These are phyloP conservation scores for Aleiodes leptofemur DNA, from an alignment of 2,888 invertebrate species.

Conservation along the genomic window DNA sequence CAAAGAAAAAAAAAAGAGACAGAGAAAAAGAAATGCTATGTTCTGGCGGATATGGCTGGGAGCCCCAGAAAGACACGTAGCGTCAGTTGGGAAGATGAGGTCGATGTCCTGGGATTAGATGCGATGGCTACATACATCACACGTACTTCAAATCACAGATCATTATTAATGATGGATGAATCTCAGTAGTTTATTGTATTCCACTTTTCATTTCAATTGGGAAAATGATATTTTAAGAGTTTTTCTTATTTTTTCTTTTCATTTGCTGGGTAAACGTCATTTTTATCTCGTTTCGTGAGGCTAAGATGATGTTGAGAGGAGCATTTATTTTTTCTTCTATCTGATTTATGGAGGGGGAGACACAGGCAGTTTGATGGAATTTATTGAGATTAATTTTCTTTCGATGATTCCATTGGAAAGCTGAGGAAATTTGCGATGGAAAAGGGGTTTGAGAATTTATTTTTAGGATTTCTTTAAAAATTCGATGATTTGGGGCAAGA, in stretches of 20 bases:
- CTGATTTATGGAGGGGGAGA: too few relatives aligned
- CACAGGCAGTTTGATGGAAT: too few relatives aligned
- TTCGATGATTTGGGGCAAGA: too few relatives aligned
- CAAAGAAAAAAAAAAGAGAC: neutral
- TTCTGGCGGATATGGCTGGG: constrained; percentile 19
- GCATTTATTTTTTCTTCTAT: too few relatives aligned
- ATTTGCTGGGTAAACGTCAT: neutral
- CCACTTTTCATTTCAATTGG: constrained; percentile 16
- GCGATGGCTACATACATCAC: neutral
- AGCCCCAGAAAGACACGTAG: neutral
- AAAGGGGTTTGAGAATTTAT: too few relatives aligned
- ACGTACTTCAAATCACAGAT: neutral
- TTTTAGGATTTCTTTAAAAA: too few relatives aligned
- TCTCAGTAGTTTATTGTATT: neutral
- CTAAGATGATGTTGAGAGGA: neutral
- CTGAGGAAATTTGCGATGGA: too few relatives aligned
- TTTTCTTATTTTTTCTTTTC: neutral
- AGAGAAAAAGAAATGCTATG: neutral
- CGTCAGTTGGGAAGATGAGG: constrained; percentile 15
- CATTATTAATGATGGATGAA: constrained; percentile 18
- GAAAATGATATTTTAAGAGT: constrained; percentile 1
- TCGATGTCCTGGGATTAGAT: constrained; percentile 18
- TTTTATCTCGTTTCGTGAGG: neutral
- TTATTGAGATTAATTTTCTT: too few relatives aligned
- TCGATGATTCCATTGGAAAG: too few relatives aligned